These are phyloP conservation scores for Chauna torquata DNA, from an alignment of 2,113 vertebrate genomes.

Conservation along the genomic window DNA sequence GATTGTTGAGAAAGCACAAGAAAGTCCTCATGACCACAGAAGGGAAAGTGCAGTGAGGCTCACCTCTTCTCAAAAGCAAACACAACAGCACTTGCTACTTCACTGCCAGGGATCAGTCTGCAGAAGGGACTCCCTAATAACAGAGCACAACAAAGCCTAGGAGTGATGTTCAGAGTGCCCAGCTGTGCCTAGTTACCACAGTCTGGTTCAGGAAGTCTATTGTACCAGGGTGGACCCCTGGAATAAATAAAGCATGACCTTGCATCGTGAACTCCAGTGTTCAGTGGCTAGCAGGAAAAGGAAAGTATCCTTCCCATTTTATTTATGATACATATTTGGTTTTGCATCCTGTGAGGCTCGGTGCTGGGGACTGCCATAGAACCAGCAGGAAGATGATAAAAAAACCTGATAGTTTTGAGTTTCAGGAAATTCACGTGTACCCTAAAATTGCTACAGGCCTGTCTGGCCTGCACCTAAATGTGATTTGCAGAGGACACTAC, in stretches of 20 bases:
- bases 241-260: background rate
- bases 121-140: background rate
- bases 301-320: background rate
- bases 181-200: background rate
- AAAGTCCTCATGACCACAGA: background rate
- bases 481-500: background rate
- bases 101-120: background rate
- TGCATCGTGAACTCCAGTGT: background rate
- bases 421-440: background rate
- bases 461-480: background rate
- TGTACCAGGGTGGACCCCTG: background rate
- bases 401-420: background rate
- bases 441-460: background rate
- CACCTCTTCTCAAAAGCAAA: background rate
- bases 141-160: background rate
- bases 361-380: background rate
- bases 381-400: background rate
- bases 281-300: background rate
- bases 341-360: background rate
- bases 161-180: background rate
- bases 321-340: background rate
- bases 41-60: background rate
- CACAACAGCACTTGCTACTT: background rate
- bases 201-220: background rate
- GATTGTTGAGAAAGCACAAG: background rate